Base-by-base conservation (phyloP, 2,888 invertebrate genomes). In the Orthosia cruda region DNA sequence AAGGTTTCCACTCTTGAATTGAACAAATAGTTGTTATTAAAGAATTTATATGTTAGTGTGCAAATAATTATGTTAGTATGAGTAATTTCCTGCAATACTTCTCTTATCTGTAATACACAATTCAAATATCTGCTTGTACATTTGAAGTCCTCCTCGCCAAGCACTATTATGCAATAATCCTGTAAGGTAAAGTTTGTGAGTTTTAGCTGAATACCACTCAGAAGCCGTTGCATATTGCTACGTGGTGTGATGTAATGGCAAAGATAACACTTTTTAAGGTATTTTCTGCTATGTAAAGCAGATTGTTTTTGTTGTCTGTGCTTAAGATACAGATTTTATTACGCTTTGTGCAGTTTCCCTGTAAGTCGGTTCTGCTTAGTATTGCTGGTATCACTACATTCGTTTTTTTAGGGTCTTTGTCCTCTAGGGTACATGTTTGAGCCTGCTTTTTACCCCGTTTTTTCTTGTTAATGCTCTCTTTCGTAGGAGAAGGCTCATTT, bases 41-140 rank as follows among this genome's bases (percentile, higher is more conserved):
- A 58, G 9, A 58, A 61, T 61, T 61, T 45, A 15, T 40, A 59
- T 3, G 40, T 59, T 15, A 40, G 59, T 13, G 59, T 40, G 59
- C 59, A 40, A 13, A 59, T 59, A 40, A 59, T n/a, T 59, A 40
- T 15, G 4, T 32, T 9, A 7, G 26, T 58, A 9, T 58, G 16
- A 16, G 18, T 18, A 11, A 40, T 40, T 40, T 40, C 40, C 40
- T 58, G 40, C 40, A 59, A 59, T 12, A 59, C n/a, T 59, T 59
- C 7, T 40, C 59, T 40, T 15, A 59, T 40, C 7, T 13, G 4
- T 3, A 59, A 40, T 12, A 59, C n/a, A 40, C 15, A n/a, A 15
- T 45, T 15, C 7, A 61, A 61, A 61, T 45, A 61, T 61, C n/a
- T 61, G n/a, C n/a, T 61, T 61, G 40, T 61, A 3, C 20, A 18